Conservation (phyloP, 1,140 invertebrate species). For the Lepidurus couesii region DNA sequence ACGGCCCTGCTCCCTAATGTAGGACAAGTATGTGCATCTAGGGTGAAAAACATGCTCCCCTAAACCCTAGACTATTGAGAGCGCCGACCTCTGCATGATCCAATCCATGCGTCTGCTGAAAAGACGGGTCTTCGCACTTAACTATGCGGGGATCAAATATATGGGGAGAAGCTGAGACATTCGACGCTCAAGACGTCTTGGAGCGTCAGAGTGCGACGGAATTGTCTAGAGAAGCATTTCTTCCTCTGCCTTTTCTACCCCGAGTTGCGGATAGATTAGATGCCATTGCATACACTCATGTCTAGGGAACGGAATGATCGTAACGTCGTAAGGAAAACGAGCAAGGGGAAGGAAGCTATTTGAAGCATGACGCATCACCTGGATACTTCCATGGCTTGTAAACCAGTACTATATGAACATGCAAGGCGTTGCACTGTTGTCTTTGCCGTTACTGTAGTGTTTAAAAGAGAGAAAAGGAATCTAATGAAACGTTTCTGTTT, state of each 20-base stretch:
- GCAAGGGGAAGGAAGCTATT: not conserved
- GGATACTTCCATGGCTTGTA: not conserved
- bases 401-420: not conserved
- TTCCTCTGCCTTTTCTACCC: no score
- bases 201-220: no score
- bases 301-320: not conserved
- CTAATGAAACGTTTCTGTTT: conserved; percentile 33
- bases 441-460: not conserved
- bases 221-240: no score
- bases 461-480: no score
- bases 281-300: not conserved
- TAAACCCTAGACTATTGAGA: no score
- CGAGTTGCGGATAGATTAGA: no score
- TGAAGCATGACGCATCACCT: not conserved
- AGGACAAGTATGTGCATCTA: not conserved
- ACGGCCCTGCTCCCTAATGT: not conserved
- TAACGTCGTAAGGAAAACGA: not conserved
- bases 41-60: not conserved
- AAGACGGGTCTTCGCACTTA: no score
- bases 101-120: no score
- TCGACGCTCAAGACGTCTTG: no score
- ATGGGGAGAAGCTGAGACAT: no score
- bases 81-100: no score
- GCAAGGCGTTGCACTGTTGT: not conserved
- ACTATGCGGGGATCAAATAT: no score